A percentile compares a stretch with the other conserved stretches of the same genome.
These are phyloP conservation scores for Mastomys coucha DNA, from an alignment of 2,113 vertebrate species.

Conservation along the genomic window DNA sequence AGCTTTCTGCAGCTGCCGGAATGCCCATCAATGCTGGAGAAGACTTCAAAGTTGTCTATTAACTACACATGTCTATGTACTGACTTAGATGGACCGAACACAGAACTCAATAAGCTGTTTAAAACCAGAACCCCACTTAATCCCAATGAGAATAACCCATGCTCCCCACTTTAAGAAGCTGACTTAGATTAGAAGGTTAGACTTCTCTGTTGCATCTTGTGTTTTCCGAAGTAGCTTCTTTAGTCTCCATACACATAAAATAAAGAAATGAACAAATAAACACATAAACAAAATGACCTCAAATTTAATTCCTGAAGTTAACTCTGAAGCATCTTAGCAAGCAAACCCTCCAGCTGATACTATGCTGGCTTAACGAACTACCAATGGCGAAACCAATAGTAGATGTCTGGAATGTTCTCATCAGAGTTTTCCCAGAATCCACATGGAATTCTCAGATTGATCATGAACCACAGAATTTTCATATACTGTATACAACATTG, in stretches of 20 bases:
- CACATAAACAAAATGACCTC: background rate
- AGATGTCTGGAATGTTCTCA: conserved; percentile 22
- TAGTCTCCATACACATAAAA: background rate
- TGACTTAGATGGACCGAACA: background rate
- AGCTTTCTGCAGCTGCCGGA: background rate
- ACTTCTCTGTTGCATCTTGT: background rate
- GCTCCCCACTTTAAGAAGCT: background rate
- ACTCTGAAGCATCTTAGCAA: conserved; percentile 8
- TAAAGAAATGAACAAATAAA: background rate
- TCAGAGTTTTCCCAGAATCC: conserved; percentile 24
- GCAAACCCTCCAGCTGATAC: background rate
- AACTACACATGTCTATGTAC: background rate
- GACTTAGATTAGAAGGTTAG: background rate
- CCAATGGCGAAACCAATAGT: background rate
- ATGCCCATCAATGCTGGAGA: background rate
- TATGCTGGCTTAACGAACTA: background rate
- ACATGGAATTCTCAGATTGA: conserved; percentile 34
- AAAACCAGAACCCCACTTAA: background rate
- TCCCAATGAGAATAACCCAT: background rate
- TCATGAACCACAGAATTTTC: conserved; percentile 9
- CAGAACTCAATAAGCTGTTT: background rate
- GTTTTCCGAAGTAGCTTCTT: background rate
- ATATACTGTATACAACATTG: background rate
- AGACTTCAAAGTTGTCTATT: background rate
- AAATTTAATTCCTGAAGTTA: conserved; percentile 13